These are phyloP conservation scores for Leistus spinibarbis DNA, from an alignment of 2,888 invertebrate genomes.

Conservation along the genomic window DNA sequence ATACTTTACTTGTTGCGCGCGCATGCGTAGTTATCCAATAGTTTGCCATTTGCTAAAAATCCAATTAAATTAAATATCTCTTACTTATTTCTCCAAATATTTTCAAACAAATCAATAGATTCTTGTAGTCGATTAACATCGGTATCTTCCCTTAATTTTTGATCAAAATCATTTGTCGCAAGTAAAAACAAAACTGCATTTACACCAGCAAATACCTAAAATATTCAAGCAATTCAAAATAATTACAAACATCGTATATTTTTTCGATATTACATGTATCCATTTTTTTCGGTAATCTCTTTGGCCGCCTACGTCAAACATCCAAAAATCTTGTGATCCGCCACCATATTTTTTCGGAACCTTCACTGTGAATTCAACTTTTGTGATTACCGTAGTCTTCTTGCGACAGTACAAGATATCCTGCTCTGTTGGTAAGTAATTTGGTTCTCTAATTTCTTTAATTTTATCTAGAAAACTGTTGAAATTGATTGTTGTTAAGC, in stretches of 20 bases:
- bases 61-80: neutral
- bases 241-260: neutral
- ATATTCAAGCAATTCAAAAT: conserved; percentile 1
- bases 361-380: conserved; percentile 75
- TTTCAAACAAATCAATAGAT: conserved; percentile 72
- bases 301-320: conserved; percentile 87
- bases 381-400: conserved; percentile 74
- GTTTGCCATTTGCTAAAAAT: no score
- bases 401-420: conserved; percentile 80
- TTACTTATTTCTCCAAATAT: conserved; percentile 68
- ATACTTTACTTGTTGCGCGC: no score
- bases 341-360: conserved; percentile 73
- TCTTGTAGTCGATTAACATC: conserved; percentile 74
- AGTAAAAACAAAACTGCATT: conserved; percentile 81
- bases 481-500: conserved; percentile 37
- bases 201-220: conserved; percentile 79
- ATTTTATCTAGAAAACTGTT: conserved; percentile 77
- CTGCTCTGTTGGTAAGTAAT: conserved; percentile 75
- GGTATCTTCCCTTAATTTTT: conserved; percentile 72
- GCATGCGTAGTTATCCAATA: no score
- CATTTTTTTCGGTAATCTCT: conserved; percentile 81
- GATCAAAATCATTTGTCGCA: conserved; percentile 82
- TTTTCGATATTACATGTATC: conserved; percentile 66
- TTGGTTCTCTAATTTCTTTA: conserved; percentile 65
- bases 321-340: conserved; percentile 74